Conservation (phyloP, 1,140 invertebrate species). For the Drosophila miranda region DNA sequence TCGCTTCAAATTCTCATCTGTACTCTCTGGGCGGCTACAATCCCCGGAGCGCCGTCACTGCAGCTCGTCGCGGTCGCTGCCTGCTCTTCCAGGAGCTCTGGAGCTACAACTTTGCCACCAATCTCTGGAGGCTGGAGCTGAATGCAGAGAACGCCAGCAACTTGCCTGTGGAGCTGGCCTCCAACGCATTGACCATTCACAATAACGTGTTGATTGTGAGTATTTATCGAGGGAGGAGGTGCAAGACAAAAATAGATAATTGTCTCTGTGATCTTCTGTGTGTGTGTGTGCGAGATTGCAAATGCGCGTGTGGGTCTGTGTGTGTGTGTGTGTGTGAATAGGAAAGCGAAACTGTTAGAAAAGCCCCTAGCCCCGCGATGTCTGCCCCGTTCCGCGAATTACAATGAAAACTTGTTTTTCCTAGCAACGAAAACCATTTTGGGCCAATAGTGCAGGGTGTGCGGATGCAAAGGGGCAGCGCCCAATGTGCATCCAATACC, state of each 20-base stretch:
- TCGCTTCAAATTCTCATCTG: conserved; percentile 89
- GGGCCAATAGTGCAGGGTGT: conserved; percentile 26
- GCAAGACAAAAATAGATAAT: conserved; percentile 55
- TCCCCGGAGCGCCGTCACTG: conserved; percentile 83
- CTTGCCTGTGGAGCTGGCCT: conserved; percentile 91
- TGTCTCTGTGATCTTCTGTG: conserved; percentile 22
- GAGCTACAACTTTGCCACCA: conserved; percentile 90
- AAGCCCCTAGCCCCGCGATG: conserved; percentile 9
- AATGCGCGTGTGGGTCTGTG: not conserved
- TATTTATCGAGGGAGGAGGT: conserved; percentile 43
- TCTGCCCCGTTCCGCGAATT: conserved; percentile 7
- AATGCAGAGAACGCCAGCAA: conserved; percentile 82
- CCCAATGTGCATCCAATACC: no score
- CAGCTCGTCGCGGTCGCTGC: conserved; percentile 81
- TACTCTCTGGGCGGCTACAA: conserved; percentile 95
- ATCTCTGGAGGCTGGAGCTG: conserved; percentile 87
- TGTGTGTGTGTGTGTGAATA: conserved; percentile 17
- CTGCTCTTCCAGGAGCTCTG: conserved; percentile 93
- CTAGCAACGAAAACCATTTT: conserved; percentile 9
- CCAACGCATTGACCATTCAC: conserved; percentile 89
- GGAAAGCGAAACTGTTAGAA: conserved; percentile 30
- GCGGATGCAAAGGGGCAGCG: conserved; percentile 23
- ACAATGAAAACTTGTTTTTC: conserved; percentile 51
- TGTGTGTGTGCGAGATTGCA: conserved; percentile 3
- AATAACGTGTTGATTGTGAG: conserved; percentile 88